Conservation (phyloP, 2,797 vertebrate species). For the Coracias cyanogaster region DNA sequence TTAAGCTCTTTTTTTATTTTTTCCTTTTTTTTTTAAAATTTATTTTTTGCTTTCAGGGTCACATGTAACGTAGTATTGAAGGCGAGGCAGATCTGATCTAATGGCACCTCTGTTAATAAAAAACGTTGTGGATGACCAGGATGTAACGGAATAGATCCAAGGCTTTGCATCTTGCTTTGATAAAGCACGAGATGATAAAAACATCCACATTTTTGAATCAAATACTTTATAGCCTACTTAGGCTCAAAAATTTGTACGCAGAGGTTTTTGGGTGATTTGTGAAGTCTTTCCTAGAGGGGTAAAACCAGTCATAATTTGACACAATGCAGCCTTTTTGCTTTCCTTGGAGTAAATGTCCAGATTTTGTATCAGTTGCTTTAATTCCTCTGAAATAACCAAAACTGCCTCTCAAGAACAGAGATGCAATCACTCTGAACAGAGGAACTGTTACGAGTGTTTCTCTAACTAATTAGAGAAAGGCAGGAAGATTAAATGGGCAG, state of each 20-base stretch:
- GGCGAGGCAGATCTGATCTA: background rate
- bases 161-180: background rate
- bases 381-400: constrained; percentile 24
- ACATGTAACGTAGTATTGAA: background rate
- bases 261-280: background rate
- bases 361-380: constrained; percentile 1
- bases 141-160: background rate
- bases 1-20: background rate
- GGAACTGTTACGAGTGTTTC: background rate
- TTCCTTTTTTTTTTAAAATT: too few species aligned
- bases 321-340: background rate
- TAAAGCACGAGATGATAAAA: background rate
- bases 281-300: background rate
- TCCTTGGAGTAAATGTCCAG: background rate
- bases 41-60: background rate
- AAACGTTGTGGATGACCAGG: background rate
- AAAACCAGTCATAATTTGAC: background rate
- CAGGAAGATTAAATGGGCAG: background rate
- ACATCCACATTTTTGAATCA: background rate
- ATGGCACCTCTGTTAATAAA: background rate
- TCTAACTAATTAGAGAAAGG: background rate
- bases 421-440: background rate
- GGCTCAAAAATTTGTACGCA: background rate
- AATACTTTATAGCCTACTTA: background rate
- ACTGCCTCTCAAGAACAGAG: background rate